Base-by-base conservation (phyloP, 2,888 invertebrate species). In the Caenorhabditis sp. region DNA sequence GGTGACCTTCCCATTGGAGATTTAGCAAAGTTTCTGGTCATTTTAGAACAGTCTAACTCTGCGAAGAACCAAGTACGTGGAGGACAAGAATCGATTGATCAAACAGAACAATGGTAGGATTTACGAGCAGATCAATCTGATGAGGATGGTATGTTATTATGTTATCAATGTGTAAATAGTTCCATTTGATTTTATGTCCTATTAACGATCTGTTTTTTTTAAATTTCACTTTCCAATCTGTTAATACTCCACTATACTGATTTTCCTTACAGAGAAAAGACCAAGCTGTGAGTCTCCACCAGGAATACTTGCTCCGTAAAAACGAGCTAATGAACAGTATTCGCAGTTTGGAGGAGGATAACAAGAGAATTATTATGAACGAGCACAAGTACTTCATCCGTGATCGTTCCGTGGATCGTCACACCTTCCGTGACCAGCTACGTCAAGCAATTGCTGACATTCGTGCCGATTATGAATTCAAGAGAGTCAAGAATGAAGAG, bases 391-490 rank as follows among this genome's bases (percentile, higher is more conserved):
- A 81, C 35, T 81, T 83, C 15, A 92, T 92, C 88, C 90, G 93
- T 35, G 93, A 93, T 88, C 93, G 93, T 3, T 93, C 93, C 2
- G 92, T 92, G 28, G 93, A 93, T 88, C 91, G 93, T 32, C 93
- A 93, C 84, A 93, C 92, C 92, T 93, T 94, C 93, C 93, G 93
- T 91, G 93, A 92, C 87, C 93, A 93, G 86, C 89, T 94, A 78
- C 92, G 92, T 8, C 90, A 92, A 81, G 93, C 93, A 55, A 93
- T 93, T 84, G 90, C 93, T 44, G 93, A 94, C 85, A 93, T 93
- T 83, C 93, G 93, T 86, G 89, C 89, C 47, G 93, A 93, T 82
- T 93, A 93, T 87, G 93, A 94, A 85, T 44, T 56, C 24, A 72
- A 58, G 40, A 15, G 80, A 28, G 9, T 69, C 2, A 61, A 24